phyloP scores from a whole-genome alignment of 2,888 invertebrate species.

The Nesidiocoris tenuis region DNA sequence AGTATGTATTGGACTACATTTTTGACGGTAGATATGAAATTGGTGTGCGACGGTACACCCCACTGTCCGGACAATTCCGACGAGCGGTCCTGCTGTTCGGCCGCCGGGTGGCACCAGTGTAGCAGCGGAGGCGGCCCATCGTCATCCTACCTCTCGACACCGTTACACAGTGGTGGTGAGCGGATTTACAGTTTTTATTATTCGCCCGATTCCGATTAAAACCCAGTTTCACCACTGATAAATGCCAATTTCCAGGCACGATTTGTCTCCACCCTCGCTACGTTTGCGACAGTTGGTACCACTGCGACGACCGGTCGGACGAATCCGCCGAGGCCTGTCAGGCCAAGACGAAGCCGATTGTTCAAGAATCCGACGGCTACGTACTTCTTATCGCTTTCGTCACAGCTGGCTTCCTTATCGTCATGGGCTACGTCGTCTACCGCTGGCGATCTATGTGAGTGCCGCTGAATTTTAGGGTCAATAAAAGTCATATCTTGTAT shows the following conservation, averaged over 20 bases:
- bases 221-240: too few species aligned
- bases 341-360: slow-evolving; percentile 13
- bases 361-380: slow-evolving; percentile 42
- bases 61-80: slow-evolving; percentile 71
- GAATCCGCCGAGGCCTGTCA: slow-evolving; percentile 67
- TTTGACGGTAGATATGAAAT: slow-evolving; percentile 57
- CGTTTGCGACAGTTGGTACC: slow-evolving; percentile 73
- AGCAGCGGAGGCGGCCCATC: slow-evolving; percentile 53
- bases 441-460: slow-evolving; percentile 45
- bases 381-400: slow-evolving; percentile 39
- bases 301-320: slow-evolving; percentile 80
- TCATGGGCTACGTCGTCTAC: slow-evolving; percentile 42
- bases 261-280: slow-evolving; percentile 67
- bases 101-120: slow-evolving; percentile 59
- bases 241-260: background rate
- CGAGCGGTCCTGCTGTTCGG: slow-evolving; percentile 68
- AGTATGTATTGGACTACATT: too few species aligned
- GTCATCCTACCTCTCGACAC: background rate
- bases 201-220: too few species aligned
- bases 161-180: slow-evolving; percentile 7
- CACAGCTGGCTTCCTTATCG: slow-evolving; percentile 24
- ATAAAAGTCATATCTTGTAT: too few species aligned
- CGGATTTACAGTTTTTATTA: too few species aligned
- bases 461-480: too few species aligned
- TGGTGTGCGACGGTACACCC: slow-evolving; percentile 64